These are phyloP conservation scores for Chaitophorus viminalis DNA, from an alignment of 2,888 invertebrate genomes.

Conservation along the genomic window DNA sequence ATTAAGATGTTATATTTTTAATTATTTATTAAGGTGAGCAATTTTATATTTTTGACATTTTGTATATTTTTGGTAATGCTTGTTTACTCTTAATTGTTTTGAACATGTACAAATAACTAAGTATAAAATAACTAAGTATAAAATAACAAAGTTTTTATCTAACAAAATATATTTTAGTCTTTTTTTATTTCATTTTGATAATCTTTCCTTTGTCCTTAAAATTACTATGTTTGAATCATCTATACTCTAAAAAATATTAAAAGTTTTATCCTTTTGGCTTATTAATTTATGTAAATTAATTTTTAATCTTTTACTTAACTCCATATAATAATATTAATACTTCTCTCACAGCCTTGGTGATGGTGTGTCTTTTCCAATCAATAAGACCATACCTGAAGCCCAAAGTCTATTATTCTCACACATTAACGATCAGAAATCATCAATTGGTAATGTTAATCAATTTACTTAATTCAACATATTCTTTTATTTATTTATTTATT, in stretches of 20 bases:
- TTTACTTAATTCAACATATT: neutral
- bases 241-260: neutral
- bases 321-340: conserved; percentile 52
- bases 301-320: conserved; percentile 7
- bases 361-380: conserved; percentile 53
- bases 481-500: neutral
- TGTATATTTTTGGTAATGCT: conserved; percentile 58
- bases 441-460: conserved; percentile 45
- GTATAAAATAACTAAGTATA: conserved; percentile 33
- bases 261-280: conserved; percentile 1
- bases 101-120: conserved; percentile 38
- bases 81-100: conserved; percentile 43
- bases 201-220: conserved; percentile 1
- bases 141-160: conserved; percentile 44
- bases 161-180: conserved; percentile 12
- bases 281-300: conserved; percentile 3
- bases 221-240: neutral
- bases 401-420: conserved; percentile 50
- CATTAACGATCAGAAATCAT: conserved; percentile 39
- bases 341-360: conserved; percentile 59
- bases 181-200: conserved; percentile 9
- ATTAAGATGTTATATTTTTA: conserved; percentile 51
- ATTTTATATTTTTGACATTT: conserved; percentile 60
- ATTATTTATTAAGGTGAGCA: conserved; percentile 50
- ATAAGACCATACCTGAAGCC: conserved; percentile 51